Conservation (phyloP, 1,140 invertebrate genomes). For the Drosophila chauvacae region DNA sequence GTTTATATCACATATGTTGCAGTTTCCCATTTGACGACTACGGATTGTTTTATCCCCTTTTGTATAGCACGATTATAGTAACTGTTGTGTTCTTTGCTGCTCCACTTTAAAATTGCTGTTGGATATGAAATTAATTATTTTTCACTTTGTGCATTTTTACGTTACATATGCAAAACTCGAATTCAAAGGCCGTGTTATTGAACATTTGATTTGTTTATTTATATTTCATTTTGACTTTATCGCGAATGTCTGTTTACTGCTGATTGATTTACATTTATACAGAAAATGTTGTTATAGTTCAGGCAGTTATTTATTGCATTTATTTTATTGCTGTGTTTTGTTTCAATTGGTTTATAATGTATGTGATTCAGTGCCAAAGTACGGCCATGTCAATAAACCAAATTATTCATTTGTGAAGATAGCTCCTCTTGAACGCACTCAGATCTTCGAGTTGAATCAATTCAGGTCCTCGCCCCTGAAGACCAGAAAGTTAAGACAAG, state of each 20-base stretch:
- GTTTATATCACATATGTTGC: slow-evolving; percentile 77
- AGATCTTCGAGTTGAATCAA: slow-evolving; percentile 58
- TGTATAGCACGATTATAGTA: slow-evolving; percentile 25
- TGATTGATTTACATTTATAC: slow-evolving; percentile 8
- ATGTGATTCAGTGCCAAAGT: background rate
- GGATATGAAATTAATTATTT: slow-evolving; percentile 22
- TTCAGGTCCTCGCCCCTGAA: slow-evolving; percentile 26
- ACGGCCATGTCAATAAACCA: slow-evolving; percentile 1
- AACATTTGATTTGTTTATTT: slow-evolving; percentile 10
- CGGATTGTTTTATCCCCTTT: slow-evolving; percentile 13
- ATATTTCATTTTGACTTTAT: slow-evolving; percentile 2
- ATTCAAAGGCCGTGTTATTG: slow-evolving; percentile 29
- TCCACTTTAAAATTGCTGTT: slow-evolving; percentile 28
- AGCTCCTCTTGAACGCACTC: slow-evolving; percentile 15
- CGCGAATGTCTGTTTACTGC: slow-evolving; percentile 3
- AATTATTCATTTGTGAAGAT: slow-evolving; percentile 51
- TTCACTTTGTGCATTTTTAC: slow-evolving; percentile 10
- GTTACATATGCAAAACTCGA: background rate
- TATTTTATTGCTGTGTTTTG: background rate
- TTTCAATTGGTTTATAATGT: slow-evolving; percentile 5
- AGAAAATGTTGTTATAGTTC: background rate
- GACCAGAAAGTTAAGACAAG: slow-evolving; percentile 43
- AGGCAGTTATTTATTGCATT: background rate
- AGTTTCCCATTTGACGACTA: slow-evolving; percentile 37
- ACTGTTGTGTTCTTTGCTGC: slow-evolving; percentile 20